Conservation (phyloP, 2,888 invertebrate species). For the Sialis lutaria region DNA sequence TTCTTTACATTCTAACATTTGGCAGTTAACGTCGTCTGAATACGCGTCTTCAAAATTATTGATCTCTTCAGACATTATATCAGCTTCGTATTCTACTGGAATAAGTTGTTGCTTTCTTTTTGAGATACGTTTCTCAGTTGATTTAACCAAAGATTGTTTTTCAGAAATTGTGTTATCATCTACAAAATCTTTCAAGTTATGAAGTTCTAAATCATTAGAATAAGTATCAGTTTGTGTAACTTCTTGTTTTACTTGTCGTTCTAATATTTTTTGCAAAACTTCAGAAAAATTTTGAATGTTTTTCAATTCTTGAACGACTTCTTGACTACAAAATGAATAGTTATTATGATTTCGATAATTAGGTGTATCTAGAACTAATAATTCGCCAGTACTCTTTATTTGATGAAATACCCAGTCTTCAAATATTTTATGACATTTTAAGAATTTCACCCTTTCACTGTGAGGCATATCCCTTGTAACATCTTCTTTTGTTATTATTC, state of each 20-base stretch:
- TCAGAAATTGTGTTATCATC: too few species aligned
- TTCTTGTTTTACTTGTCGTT: not conserved
- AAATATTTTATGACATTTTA: not conserved
- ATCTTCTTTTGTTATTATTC: too few species aligned
- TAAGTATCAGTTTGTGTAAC: not conserved
- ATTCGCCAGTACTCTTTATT: not conserved
- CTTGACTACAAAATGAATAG: not conserved
- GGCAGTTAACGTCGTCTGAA: not conserved
- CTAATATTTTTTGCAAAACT: not conserved
- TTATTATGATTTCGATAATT: not conserved
- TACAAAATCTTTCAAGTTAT: too few species aligned
- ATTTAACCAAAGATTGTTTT: too few species aligned
- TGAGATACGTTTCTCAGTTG: not conserved
- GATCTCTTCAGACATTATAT: not conserved
- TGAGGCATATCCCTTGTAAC: not conserved
- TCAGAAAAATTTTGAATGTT: not conserved
- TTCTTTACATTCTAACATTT: not conserved
- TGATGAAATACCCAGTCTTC: not conserved
- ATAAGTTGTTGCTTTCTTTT: not conserved
- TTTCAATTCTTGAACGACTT: not conserved
- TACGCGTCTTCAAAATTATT: not conserved
- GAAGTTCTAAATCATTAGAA: too few species aligned
- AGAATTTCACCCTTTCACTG: not conserved
- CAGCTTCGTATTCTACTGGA: not conserved
- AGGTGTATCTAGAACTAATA: not conserved